Percentiles rank a stretch among this genome's conserved stretches.
Conservation (phyloP, 2,888 invertebrate genomes). For the Lasioglossum zephyrum region DNA sequence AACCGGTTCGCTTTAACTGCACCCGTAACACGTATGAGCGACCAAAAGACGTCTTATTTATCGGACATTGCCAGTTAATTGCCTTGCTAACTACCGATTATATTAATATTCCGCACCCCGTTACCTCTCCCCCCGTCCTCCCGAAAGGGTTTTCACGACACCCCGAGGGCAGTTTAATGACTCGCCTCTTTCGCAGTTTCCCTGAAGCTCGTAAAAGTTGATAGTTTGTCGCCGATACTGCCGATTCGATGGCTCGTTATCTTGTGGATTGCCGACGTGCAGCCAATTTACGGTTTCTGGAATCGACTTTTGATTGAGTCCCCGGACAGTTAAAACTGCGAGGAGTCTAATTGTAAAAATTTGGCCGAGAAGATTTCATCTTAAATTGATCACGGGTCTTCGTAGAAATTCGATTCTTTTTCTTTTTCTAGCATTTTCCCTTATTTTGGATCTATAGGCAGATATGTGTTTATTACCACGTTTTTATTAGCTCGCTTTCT, state of each 20-base stretch:
- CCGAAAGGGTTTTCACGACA: not conserved
- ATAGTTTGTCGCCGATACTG: not conserved
- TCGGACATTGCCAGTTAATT: conserved; percentile 57
- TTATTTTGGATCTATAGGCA: too few species aligned
- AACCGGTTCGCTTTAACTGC: conserved; percentile 62
- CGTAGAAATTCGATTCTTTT: too few species aligned
- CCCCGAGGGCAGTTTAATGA: not conserved
- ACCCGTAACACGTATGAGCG: conserved; percentile 31
- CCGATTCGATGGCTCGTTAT: not conserved
- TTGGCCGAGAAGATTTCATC: not conserved
- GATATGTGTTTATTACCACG: too few species aligned
- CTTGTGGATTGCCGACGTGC: not conserved
- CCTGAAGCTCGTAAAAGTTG: not conserved
- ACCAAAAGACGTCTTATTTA: conserved; percentile 58
- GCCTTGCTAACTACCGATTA: conserved; percentile 50
- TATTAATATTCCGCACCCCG: conserved; percentile 35
- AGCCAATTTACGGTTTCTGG: not conserved
- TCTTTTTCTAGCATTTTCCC: too few species aligned
- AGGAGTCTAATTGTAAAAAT: not conserved
- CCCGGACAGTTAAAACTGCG: not conserved
- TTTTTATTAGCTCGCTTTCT: too few species aligned
- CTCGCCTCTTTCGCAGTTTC: not conserved
- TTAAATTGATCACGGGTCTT: not conserved
- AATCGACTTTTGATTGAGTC: not conserved
- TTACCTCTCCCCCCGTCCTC: not conserved